Base-by-base conservation (phyloP, 2,888 invertebrate species). In the Odontomyia ornata region DNA sequence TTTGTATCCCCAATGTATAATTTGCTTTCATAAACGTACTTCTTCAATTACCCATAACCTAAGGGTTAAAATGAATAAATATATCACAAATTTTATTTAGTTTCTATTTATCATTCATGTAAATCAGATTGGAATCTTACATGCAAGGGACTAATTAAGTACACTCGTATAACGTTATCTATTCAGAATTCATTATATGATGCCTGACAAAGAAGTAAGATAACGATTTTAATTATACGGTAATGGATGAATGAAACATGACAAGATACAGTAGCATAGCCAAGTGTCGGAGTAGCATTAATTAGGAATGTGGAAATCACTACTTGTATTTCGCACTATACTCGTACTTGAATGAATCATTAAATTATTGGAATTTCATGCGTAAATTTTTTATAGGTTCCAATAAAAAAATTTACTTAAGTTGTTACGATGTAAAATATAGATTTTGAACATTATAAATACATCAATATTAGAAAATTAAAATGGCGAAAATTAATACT, bases 221-320 rank as follows among this genome's bases (percentile, higher is more conserved):
- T n/a, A 60, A 18, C 1, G 21, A 25, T 25, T 21, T 60, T 60
- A 60, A 60, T 60, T 60, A 60, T 25, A 25, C 5, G 21, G 7
- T 60, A 60, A 60, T 60, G 57, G 21, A 60, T 60, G 57, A 60
- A 25, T 25, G n/a, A 60, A 52, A 21, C 23, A 4, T 60, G 57
- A 9, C n/a, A 60, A 25, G 52, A 52, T n/a, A 9, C 9, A 36
- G 36, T 9, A 36, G 36, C 36, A 36, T 36, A 5, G 36, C 36
- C 3, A 36, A 9, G 3, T 36, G 36, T 9, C 36, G 9, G 3
- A 5, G 9, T 36, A 36, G 13, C 4, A 52, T 15, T 52, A 9
- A 4, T 18, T 4, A 4, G 13, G 52, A 52, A 52, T 52, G 52
- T 52, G 52, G 13, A 52, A 52, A n/a, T 9, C 15, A 4, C 3